phyloP scores from a whole-genome alignment of 2,888 invertebrate species.

The Trachelus tabidus region DNA sequence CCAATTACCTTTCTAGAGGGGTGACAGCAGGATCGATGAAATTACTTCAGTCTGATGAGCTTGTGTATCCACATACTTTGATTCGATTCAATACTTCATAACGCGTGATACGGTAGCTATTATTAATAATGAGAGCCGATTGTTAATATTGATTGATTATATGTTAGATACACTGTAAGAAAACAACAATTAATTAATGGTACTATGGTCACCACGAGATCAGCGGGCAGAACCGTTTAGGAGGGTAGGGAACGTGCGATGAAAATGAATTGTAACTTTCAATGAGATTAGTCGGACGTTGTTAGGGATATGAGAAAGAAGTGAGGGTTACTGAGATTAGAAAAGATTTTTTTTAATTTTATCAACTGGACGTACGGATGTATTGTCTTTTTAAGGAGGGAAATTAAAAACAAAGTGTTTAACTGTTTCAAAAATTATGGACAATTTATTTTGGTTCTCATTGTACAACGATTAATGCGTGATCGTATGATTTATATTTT shows the following conservation, averaged over 20 bases:
- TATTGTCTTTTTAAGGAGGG: conserved; percentile 6
- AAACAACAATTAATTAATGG: conserved; percentile 27
- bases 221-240: neutral
- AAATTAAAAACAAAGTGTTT: neutral
- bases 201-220: neutral
- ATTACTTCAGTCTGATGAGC: neutral
- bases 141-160: neutral
- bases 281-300: neutral
- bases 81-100: neutral
- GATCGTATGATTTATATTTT: neutral
- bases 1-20: neutral
- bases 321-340: neutral
- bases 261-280: neutral
- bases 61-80: neutral
- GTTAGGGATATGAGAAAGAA: neutral
- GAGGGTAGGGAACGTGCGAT: neutral
- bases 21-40: neutral
- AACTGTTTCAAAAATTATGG: neutral
- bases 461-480: neutral
- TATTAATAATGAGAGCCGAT: neutral
- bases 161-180: conserved; percentile 29
- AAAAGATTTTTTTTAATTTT: neutral
- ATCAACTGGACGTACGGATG: conserved; percentile 10
- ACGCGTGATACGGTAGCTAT: neutral
- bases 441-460: neutral